Conservation (phyloP, 2,797 vertebrate genomes). For the Gadopsis bispinosus region DNA sequence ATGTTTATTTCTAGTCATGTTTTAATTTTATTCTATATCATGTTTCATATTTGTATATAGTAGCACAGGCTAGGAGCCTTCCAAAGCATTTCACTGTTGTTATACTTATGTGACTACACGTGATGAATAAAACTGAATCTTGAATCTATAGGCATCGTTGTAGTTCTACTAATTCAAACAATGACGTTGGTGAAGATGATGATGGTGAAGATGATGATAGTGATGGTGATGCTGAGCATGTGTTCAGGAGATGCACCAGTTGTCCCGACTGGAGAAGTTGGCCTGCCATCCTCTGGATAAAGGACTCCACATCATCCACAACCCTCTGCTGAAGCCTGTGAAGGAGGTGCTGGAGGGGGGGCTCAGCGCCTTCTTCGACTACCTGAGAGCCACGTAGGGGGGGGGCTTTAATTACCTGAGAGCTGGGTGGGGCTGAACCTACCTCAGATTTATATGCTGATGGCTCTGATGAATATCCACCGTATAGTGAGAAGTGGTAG, state of each 20-base stretch:
- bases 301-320: slow-evolving; percentile 92
- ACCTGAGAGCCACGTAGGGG: slow-evolving; percentile 60
- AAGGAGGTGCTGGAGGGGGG: slow-evolving; percentile 90
- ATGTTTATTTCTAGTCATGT: too few species aligned
- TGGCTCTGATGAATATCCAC: too few species aligned
- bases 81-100: too few species aligned
- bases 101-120: too few species aligned
- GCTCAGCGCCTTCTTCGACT: slow-evolving; percentile 81
- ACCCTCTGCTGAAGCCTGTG: slow-evolving; percentile 90
- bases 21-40: too few species aligned
- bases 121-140: too few species aligned
- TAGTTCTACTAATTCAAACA: not conserved
- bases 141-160: not conserved
- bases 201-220: not conserved
- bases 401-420: not conserved
- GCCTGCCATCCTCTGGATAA: slow-evolving; percentile 94
- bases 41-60: too few species aligned
- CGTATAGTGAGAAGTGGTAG: too few species aligned
- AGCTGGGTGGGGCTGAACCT: not conserved
- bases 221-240: slow-evolving; percentile 1
- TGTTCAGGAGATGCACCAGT: slow-evolving; percentile 86
- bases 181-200: not conserved
- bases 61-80: too few species aligned
- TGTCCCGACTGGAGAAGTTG: slow-evolving; percentile 85
- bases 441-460: too few species aligned